Evolutionary conservation across 2,888 invertebrate genomes (phyloP).

Genomic region (Epistrophe grossulariae): DNA sequence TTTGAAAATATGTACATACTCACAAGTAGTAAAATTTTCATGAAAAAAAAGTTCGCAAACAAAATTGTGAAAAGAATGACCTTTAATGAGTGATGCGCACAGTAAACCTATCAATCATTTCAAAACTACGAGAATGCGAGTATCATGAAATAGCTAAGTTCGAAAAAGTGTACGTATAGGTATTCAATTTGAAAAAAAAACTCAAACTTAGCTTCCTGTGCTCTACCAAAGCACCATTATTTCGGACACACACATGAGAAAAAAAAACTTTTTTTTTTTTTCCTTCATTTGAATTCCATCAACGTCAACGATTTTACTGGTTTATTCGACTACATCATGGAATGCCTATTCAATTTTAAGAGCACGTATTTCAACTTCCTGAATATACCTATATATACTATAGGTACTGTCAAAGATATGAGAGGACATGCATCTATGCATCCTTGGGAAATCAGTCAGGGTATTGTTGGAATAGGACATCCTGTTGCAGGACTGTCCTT

Average conservation of each 20-base stretch:
- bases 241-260: neutral
- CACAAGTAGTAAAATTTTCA: too few species aligned
- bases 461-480: constrained; percentile 21
- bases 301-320: constrained; percentile 5
- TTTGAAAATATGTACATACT: too few species aligned
- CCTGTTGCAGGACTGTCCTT: neutral
- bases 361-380: constrained; percentile 25
- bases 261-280: neutral
- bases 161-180: neutral
- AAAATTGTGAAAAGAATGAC: too few species aligned
- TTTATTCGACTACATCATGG: constrained; percentile 13
- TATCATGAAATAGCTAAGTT: too few species aligned
- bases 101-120: too few species aligned
- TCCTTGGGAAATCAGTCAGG: constrained; percentile 10
- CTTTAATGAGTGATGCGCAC: too few species aligned
- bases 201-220: neutral
- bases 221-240: neutral
- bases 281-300: constrained; percentile 20
- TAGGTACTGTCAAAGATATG: constrained; percentile 6
- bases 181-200: neutral
- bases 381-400: neutral
- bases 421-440: constrained; percentile 25
- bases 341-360: constrained; percentile 27
- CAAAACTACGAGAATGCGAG: too few species aligned
- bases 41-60: too few species aligned